phyloP scores from a whole-genome alignment of 2,888 invertebrate genomes.

The Leucozona laternaria region DNA sequence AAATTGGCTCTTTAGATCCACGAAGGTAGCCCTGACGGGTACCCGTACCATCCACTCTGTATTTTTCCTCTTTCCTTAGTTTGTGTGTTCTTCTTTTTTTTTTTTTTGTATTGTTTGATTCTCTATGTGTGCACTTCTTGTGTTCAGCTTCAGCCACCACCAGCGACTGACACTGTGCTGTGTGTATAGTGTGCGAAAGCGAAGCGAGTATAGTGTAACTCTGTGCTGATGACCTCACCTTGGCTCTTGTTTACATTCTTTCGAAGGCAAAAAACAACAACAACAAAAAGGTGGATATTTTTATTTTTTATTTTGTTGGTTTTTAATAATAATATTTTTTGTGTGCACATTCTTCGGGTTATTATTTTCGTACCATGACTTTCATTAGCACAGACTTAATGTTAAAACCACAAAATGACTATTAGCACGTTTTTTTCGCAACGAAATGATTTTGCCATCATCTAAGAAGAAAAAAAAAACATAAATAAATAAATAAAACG shows the following conservation, averaged over 20 bases:
- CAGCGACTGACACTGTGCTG: not conserved
- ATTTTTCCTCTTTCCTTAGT: slow-evolving; percentile 23
- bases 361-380: slow-evolving; percentile 38
- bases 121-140: slow-evolving; percentile 17
- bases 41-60: no score
- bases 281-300: slow-evolving; percentile 26
- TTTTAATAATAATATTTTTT: slow-evolving; percentile 27
- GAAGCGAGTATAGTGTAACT: slow-evolving; percentile 27
- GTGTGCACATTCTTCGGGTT: slow-evolving; percentile 47
- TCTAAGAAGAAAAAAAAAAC: not conserved
- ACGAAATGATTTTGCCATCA: slow-evolving; percentile 32
- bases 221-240: slow-evolving; percentile 74
- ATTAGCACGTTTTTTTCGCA: slow-evolving; percentile 24
- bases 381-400: slow-evolving; percentile 47
- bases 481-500: slow-evolving; percentile 16
- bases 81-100: slow-evolving; percentile 14
- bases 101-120: slow-evolving; percentile 8
- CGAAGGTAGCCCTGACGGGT: no score
- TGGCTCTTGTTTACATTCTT: slow-evolving; percentile 70
- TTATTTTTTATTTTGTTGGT: not conserved
- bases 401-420: slow-evolving; percentile 38
- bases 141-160: no score
- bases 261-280: slow-evolving; percentile 27
- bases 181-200: not conserved
- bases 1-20: no score